Evolutionary conservation across 2,797 vertebrate genomes (phyloP), one percentile per base, ranked within the genome.

Genomic region (Urosaurus nigricauda): DNA sequence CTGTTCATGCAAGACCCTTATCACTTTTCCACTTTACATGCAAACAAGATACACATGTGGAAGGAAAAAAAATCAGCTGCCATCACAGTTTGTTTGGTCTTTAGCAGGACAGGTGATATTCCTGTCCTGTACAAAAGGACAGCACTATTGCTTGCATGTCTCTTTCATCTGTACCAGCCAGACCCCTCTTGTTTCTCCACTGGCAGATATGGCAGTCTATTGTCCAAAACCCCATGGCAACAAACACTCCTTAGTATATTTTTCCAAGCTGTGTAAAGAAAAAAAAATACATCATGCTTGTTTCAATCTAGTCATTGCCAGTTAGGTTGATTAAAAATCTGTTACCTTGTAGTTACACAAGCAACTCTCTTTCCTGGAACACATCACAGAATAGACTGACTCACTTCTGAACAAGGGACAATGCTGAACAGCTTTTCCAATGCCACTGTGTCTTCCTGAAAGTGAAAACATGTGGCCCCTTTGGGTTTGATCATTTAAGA

Each of bases 401-500:
- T n/a, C 43, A 35, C 17, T 77, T 60, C 83, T 82, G 56, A 3
- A 1, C n/a, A 80, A 91, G 82, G 87, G 91, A 24, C 0, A 0
- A 74, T 70, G 81, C n/a, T 71, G 77, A 89, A 56, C 26, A 0
- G 1, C 32, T 86, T 87, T 77, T 19, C 26, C 74, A 40, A 70
- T 13, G 32, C 29, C 0, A 2, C 13, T 87, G 78, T 19, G 47
- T 78, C 75, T 71, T 84, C 89, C 1, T 51, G 4, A 35, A 4
- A 7, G 40, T 79, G 87, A 68, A 79, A 78, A 60, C 47, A 58
- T 83, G 73, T 86, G n/a, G 37, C 89, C 35, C 83, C 65, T 40
- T 79, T 84, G 86, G 82, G 71, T 73, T 91, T 87, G 26, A 21
- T 88, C 91, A 78, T 83, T 21, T 19, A n/a, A 85, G 47, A 86